A percentile compares a stretch with the other conserved stretches of the same genome.
These are phyloP conservation scores for Peromyscus eremicus DNA, from an alignment of 2,797 vertebrate species.

Conservation along the genomic window DNA sequence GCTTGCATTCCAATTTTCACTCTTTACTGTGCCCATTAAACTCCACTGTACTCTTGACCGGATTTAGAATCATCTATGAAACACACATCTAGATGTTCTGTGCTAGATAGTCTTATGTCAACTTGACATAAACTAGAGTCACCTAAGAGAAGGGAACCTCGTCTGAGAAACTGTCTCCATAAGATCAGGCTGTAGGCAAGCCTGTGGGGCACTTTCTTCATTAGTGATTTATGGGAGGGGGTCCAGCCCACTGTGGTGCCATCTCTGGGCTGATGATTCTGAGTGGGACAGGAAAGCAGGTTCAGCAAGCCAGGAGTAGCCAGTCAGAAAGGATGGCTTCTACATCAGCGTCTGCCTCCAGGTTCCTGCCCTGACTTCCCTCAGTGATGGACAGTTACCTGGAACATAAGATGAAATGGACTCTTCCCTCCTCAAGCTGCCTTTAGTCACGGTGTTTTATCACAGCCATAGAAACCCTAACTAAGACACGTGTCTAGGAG, in stretches of 20 bases:
- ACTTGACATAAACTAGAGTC: neutral
- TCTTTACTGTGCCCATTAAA: neutral
- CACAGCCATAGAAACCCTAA: neutral
- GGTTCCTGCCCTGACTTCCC: neutral
- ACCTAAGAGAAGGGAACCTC: neutral
- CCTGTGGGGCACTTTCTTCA: neutral
- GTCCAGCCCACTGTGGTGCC: neutral
- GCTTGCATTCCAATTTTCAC: neutral
- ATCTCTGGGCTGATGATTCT: neutral
- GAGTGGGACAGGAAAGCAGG: neutral
- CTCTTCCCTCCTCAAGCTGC: neutral
- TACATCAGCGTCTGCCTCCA: neutral
- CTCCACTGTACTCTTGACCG: neutral
- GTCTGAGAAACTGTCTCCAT: neutral
- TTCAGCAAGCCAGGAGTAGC: neutral
- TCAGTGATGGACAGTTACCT: neutral
- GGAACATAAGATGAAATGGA: neutral
- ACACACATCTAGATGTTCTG: neutral
- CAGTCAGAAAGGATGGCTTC: neutral
- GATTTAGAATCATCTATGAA: neutral
- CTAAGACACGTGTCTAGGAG: neutral
- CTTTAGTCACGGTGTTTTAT: neutral
- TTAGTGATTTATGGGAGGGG: neutral
- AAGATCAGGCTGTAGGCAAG: neutral
- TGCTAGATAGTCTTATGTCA: neutral